These are phyloP conservation scores for Mus caroli DNA, from an alignment of 2,797 vertebrate species.

Conservation along the genomic window DNA sequence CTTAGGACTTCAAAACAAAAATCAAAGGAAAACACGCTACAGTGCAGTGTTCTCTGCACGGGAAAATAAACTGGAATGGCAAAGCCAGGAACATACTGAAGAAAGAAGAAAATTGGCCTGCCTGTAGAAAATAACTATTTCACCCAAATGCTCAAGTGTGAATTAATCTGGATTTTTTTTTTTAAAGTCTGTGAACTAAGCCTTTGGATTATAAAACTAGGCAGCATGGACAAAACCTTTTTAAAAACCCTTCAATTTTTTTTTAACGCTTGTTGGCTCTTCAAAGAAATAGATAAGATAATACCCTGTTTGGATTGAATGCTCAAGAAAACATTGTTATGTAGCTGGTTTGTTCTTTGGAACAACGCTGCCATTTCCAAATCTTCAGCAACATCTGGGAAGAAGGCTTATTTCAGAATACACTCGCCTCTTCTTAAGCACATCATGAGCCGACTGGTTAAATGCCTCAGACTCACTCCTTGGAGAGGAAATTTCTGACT, in stretches of 20 bases:
- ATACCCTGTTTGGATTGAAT: conserved; percentile 11
- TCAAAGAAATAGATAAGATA: conserved; percentile 54
- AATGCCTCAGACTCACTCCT: conserved; percentile 46
- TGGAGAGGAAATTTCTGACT: conserved; percentile 61
- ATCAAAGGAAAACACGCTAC: neutral
- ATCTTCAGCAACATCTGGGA: conserved; percentile 40
- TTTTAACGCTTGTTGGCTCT: conserved; percentile 20
- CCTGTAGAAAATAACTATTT: conserved; percentile 48
- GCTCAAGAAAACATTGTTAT: neutral
- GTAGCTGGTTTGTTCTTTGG: neutral
- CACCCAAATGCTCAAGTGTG: neutral
- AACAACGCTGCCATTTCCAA: conserved; percentile 55
- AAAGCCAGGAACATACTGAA: neutral
- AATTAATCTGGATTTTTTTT: conserved; percentile 55
- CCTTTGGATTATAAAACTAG: conserved; percentile 59
- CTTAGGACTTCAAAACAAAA: conserved; percentile 34
- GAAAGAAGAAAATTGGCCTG: conserved; percentile 38
- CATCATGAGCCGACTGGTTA: conserved; percentile 39
- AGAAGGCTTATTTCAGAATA: conserved; percentile 47
- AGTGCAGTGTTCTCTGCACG: neutral
- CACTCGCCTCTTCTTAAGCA: conserved; percentile 53
- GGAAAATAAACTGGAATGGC: conserved; percentile 6
- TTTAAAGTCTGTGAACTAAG: conserved; percentile 41
- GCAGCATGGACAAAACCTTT: conserved; percentile 16
- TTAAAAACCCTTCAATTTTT: conserved; percentile 19